Percentiles rank a stretch among this genome's conserved stretches.
Evolutionary conservation across 1,140 invertebrate genomes (phyloP).

Genomic region (Leptinotarsa defecta): DNA sequence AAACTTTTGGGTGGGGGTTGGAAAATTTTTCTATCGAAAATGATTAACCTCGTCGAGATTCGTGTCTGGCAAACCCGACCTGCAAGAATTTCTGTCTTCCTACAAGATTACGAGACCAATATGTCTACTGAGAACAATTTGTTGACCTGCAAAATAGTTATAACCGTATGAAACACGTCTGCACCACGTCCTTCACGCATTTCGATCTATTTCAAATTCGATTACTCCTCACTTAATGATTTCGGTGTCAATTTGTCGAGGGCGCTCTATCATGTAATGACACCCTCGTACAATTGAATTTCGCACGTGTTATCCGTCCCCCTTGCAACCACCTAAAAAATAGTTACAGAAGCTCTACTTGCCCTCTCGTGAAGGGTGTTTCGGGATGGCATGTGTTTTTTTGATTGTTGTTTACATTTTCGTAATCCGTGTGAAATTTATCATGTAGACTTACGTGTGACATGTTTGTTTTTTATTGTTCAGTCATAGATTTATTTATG

Average conservation of each 20-base stretch:
- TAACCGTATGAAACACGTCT: neutral
- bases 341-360: neutral
- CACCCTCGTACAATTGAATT: constrained; percentile 50
- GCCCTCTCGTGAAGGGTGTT: constrained; percentile 1
- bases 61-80: too few species aligned
- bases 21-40: too few species aligned
- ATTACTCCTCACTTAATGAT: constrained; percentile 27
- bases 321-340: constrained; percentile 24
- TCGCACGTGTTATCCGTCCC: constrained; percentile 36
- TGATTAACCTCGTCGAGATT: too few species aligned
- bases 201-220: constrained; percentile 24
- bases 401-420: constrained; percentile 27
- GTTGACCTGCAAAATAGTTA: too few species aligned
- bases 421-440: constrained; percentile 21
- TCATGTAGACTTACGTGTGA: constrained; percentile 18
- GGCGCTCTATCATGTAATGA: constrained; percentile 39
- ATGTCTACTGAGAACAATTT: too few species aligned
- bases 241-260: constrained; percentile 17
- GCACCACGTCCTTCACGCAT: neutral
- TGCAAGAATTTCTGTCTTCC: too few species aligned
- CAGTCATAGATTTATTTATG: neutral
- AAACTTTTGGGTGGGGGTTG: too few species aligned
- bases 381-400: constrained; percentile 16
- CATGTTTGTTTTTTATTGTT: constrained; percentile 11
- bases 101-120: too few species aligned